phyloP scores from a whole-genome alignment of 2,797 vertebrate species.

The Channallabes apus region DNA sequence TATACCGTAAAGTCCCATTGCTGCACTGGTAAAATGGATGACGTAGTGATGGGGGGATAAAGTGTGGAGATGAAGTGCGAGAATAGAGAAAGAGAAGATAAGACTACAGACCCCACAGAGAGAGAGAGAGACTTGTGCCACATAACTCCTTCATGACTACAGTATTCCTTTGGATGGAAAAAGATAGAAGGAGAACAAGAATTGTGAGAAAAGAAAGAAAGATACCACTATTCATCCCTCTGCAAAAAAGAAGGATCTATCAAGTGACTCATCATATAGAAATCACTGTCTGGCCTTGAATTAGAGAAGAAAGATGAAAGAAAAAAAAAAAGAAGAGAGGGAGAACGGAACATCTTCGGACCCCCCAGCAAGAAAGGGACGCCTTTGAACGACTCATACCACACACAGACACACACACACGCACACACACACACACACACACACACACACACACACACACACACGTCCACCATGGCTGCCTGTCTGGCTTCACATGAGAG shows the following conservation, averaged over 20 bases:
- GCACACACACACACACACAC: constrained; percentile 31
- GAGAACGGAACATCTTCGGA: not conserved
- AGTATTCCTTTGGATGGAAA: constrained; percentile 9
- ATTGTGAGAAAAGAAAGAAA: constrained; percentile 34
- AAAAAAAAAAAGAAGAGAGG: not conserved
- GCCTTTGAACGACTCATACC: constrained; percentile 46
- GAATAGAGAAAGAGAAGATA: constrained; percentile 3
- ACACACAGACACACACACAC: constrained; percentile 21
- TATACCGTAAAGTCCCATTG: not conserved
- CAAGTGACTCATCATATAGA: constrained; percentile 44
- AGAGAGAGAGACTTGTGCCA: constrained; percentile 1
- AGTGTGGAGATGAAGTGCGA: not conserved
- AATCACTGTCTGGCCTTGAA: constrained; percentile 33
- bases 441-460: constrained; percentile 37
- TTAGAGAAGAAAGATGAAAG: constrained; percentile 35
- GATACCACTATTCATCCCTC: constrained; percentile 17
- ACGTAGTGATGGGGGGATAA: not conserved
- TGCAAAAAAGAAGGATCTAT: not conserved
- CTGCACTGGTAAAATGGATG: not conserved
- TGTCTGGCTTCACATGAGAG: constrained; percentile 43
- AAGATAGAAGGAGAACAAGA: not conserved
- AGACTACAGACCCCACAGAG: constrained; percentile 23
- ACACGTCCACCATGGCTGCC: constrained; percentile 33
- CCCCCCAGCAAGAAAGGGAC: constrained; percentile 22
- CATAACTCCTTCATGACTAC: constrained; percentile 23